Evolutionary conservation across 2,113 vertebrate genomes (phyloP).

Genomic region (Sinocyclocheilus maitianheensis): DNA sequence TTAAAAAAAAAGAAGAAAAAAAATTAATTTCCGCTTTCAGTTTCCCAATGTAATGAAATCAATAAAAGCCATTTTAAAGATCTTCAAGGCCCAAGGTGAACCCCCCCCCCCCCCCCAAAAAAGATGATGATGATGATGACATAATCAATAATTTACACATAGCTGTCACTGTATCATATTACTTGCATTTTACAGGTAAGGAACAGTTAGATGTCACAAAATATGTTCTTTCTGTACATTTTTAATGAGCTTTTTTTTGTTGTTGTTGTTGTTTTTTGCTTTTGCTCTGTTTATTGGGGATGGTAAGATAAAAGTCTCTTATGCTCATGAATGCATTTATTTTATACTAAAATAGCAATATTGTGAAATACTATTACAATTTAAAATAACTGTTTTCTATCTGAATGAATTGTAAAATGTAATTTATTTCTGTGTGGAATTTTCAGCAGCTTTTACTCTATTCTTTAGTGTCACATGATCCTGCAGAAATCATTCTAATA

Average conservation of each 20-base stretch:
- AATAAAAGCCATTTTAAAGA: background rate
- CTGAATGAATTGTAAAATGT: too few relatives aligned
- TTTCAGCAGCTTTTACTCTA: too few relatives aligned
- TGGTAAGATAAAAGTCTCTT: background rate
- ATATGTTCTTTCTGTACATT: background rate
- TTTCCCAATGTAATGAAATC: background rate
- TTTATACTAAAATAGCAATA: too few relatives aligned
- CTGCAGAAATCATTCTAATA: too few relatives aligned
- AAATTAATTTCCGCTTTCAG: background rate
- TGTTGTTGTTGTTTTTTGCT: too few relatives aligned
- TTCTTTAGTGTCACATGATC: too few relatives aligned
- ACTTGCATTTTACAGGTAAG: background rate
- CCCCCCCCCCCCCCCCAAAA: background rate
- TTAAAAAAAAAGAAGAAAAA: background rate
- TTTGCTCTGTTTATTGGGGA: background rate
- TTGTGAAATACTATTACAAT: too few relatives aligned
- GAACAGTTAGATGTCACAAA: background rate
- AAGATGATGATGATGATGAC: background rate
- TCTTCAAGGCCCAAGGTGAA: slow-evolving; percentile 4
- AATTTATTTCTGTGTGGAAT: too few relatives aligned
- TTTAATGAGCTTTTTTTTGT: background rate
- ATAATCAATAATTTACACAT: background rate
- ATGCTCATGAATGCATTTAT: too few relatives aligned
- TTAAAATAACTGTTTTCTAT: too few relatives aligned
- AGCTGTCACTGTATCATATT: background rate